Evolutionary conservation across 1,140 invertebrate species (phyloP).

Genomic region (Acromyrmex heyeri): DNA sequence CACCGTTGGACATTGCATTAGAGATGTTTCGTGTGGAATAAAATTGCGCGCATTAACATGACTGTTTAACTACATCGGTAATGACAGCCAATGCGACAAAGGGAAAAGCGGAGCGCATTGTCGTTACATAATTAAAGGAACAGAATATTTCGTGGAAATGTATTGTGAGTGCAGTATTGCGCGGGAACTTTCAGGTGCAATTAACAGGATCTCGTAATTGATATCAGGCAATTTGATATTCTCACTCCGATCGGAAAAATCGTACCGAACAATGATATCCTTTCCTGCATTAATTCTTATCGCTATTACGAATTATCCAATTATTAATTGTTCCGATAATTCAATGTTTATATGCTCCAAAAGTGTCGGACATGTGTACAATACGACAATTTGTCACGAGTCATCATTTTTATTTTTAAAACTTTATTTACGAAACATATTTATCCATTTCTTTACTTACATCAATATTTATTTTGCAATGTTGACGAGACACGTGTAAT

Average conservation of each 20-base stretch:
- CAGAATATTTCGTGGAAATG: slow-evolving; percentile 40
- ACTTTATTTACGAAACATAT: not conserved
- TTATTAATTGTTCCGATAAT: not conserved
- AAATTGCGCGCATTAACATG: slow-evolving; percentile 54
- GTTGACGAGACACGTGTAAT: not conserved
- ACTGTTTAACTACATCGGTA: slow-evolving; percentile 60
- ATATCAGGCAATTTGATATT: slow-evolving; percentile 43
- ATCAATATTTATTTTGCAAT: slow-evolving; percentile 1
- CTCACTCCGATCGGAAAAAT: slow-evolving; percentile 36
- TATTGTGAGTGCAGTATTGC: not conserved
- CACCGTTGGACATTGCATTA: slow-evolving; percentile 26
- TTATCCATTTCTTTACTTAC: not conserved
- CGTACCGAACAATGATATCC: slow-evolving; percentile 2
- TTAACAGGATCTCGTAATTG: slow-evolving; percentile 37
- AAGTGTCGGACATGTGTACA: not conserved
- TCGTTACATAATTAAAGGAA: slow-evolving; percentile 51
- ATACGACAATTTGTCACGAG: not conserved
- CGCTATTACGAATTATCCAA: not conserved
- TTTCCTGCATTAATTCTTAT: slow-evolving; percentile 11
- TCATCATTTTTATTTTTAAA: slow-evolving; percentile 4
- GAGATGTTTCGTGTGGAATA: slow-evolving; percentile 47
- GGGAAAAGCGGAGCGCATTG: slow-evolving; percentile 40
- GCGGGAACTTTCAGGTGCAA: slow-evolving; percentile 28
- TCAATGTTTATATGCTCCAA: not conserved
- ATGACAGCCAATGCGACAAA: slow-evolving; percentile 45